Evolutionary conservation across 2,797 vertebrate species (phyloP).

Genomic region (Morelia viridis): DNA sequence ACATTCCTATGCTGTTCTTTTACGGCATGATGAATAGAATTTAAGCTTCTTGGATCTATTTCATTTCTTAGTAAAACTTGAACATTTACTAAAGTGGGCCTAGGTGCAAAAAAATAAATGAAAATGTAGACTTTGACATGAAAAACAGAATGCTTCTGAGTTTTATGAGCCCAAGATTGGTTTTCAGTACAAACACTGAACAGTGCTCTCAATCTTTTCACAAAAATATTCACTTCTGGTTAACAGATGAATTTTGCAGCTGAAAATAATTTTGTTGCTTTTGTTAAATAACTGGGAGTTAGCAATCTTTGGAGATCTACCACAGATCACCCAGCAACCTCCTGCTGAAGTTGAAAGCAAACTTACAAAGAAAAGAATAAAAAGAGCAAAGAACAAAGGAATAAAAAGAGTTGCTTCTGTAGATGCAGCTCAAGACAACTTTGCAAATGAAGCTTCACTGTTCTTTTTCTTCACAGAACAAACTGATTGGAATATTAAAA

Average conservation of each 20-base stretch:
- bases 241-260: not conserved
- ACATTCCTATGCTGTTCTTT: not conserved
- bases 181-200: not conserved
- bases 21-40: not conserved
- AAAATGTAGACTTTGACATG: not conserved
- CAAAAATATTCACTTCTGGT: not conserved
- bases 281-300: not conserved
- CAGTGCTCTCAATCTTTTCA: not conserved
- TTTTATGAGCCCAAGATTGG: not conserved
- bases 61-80: not conserved
- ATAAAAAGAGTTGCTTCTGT: not conserved
- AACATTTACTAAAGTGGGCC: not conserved
- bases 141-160: not conserved
- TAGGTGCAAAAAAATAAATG: not conserved
- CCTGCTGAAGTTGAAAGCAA: not conserved
- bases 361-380: not conserved
- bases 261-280: not conserved
- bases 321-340: not conserved
- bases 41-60: not conserved
- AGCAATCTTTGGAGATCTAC: not conserved
- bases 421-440: not conserved
- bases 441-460: not conserved
- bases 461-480: not conserved
- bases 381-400: not conserved
- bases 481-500: slow-evolving; percentile 22